These are phyloP conservation scores for Volucella inflata DNA, from an alignment of 2,888 invertebrate genomes.

Conservation along the genomic window DNA sequence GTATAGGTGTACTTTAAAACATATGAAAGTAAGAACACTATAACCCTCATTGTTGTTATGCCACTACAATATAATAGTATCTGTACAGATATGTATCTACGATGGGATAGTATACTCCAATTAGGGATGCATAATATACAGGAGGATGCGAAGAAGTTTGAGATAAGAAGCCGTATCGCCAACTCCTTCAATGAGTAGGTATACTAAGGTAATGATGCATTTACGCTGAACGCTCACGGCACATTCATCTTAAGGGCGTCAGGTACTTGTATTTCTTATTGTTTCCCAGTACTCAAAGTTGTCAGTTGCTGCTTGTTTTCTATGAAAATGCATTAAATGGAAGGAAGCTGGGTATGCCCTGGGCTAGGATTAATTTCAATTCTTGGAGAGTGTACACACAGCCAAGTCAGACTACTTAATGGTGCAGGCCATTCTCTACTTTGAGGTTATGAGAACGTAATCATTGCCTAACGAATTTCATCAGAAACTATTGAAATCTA, in stretches of 20 bases:
- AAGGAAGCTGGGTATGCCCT: constrained; percentile 11
- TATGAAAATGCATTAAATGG: neutral
- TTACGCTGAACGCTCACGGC: constrained; percentile 62
- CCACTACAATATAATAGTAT: neutral
- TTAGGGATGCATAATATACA: constrained; percentile 68
- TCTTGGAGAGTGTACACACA: constrained; percentile 25
- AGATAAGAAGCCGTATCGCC: constrained; percentile 16
- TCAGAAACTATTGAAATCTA: too few species aligned
- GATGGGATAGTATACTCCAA: constrained; percentile 51
- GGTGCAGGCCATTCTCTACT: constrained; percentile 25
- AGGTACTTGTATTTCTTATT: constrained; percentile 29
- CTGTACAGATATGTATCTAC: constrained; percentile 14
- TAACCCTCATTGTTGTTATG: constrained; percentile 42
- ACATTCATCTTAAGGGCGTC: constrained; percentile 58
- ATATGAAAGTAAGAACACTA: too few species aligned
- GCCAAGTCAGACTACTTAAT: constrained; percentile 39
- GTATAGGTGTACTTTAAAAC: too few species aligned
- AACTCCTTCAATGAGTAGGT: neutral
- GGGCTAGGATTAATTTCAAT: constrained; percentile 22
- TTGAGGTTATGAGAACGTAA: neutral
- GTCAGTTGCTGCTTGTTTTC: neutral
- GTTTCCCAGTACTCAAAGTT: neutral
- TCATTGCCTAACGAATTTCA: too few species aligned
- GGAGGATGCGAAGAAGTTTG: constrained; percentile 11
- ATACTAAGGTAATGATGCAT: constrained; percentile 64